Evolutionary conservation across 1,140 invertebrate genomes (phyloP).

Genomic region (Bombyx mandarina): DNA sequence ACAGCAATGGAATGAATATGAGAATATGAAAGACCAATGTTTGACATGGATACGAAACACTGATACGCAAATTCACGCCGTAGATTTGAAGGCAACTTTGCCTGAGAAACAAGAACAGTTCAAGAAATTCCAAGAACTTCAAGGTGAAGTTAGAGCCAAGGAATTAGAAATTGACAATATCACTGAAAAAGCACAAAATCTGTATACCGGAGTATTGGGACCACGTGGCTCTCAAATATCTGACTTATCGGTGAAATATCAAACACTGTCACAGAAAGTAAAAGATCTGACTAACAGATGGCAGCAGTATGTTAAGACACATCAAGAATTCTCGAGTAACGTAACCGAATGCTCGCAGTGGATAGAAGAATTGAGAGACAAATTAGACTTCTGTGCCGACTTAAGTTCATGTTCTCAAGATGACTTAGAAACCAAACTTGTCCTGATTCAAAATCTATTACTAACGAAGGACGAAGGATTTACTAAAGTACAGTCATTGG

Average conservation of each 20-base stretch:
- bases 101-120: slow-evolving; percentile 88
- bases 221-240: slow-evolving; percentile 83
- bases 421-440: slow-evolving; percentile 83
- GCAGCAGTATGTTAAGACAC: slow-evolving; percentile 91
- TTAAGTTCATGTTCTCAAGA: slow-evolving; percentile 85
- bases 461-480: slow-evolving; percentile 93
- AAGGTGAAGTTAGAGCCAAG: slow-evolving; percentile 87
- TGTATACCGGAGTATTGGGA: slow-evolving; percentile 78
- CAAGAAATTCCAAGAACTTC: slow-evolving; percentile 82
- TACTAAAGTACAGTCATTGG: slow-evolving; percentile 85
- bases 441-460: slow-evolving; percentile 87
- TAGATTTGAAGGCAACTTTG: slow-evolving; percentile 88
- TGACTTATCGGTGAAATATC: slow-evolving; percentile 91
- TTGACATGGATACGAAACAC: slow-evolving; percentile 91
- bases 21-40: slow-evolving; percentile 88
- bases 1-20: slow-evolving; percentile 93
- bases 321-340: slow-evolving; percentile 89
- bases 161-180: slow-evolving; percentile 94
- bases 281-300: slow-evolving; percentile 92
- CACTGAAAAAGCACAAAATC: slow-evolving; percentile 89
- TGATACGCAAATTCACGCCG: slow-evolving; percentile 88
- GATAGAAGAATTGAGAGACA: slow-evolving; percentile 88
- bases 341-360: slow-evolving; percentile 85
- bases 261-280: slow-evolving; percentile 89
- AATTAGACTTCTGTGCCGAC: slow-evolving; percentile 88